phyloP scores from a whole-genome alignment of 2,888 invertebrate genomes.

The Pollenia labialis region DNA sequence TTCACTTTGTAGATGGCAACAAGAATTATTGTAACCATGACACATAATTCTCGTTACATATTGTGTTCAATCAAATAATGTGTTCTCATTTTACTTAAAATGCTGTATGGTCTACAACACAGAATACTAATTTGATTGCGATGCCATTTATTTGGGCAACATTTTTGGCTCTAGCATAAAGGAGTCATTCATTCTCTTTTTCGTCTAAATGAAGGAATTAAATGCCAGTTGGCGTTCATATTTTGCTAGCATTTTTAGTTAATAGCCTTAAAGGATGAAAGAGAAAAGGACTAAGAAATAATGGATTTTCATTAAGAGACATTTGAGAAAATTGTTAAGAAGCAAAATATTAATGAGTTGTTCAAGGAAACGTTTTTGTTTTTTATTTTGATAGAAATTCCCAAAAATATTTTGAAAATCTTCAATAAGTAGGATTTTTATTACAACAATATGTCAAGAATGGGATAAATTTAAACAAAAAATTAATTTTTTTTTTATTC shows the following conservation, averaged over 20 bases:
- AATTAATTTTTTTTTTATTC: too few relatives aligned
- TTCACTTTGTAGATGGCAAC: neutral
- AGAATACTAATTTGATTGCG: conserved; percentile 49
- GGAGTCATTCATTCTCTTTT: neutral
- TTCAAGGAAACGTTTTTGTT: too few relatives aligned
- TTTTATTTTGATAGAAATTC: too few relatives aligned
- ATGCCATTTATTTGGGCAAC: conserved; percentile 2
- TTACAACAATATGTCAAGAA: too few relatives aligned
- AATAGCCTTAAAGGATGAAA: neutral
- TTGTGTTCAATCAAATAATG: conserved; percentile 12
- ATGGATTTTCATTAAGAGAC: too few relatives aligned
- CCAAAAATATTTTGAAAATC: too few relatives aligned
- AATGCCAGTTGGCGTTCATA: conserved; percentile 25
- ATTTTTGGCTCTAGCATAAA: neutral
- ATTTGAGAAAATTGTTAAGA: too few relatives aligned
- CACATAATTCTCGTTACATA: conserved; percentile 10
- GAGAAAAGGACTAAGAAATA: too few relatives aligned
- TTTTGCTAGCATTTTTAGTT: neutral
- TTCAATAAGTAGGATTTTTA: too few relatives aligned
- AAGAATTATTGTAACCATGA: conserved; percentile 8
- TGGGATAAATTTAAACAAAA: too few relatives aligned
- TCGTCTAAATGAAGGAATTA: neutral
- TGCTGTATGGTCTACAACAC: neutral
- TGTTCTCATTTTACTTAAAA: neutral
- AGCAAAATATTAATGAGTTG: too few relatives aligned